phyloP scores from a whole-genome alignment of 2,888 invertebrate genomes.

The Keiferia lycopersicella region DNA sequence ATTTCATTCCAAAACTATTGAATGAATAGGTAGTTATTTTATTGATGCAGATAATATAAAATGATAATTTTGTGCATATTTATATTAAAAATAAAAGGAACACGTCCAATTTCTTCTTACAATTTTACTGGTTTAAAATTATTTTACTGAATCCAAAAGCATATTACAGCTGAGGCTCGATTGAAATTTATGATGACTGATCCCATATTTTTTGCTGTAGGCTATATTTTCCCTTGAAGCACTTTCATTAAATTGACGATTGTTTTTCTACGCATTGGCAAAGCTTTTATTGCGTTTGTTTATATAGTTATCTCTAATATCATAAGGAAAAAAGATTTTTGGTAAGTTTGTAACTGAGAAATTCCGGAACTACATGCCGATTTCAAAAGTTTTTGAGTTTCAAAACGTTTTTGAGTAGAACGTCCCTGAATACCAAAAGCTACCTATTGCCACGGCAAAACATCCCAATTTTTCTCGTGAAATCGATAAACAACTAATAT shows the following conservation, averaged over 20 bases:
- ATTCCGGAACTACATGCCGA: too few species aligned
- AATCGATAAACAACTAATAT: too few species aligned
- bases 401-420: too few species aligned
- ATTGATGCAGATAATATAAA: neutral
- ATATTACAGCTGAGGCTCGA: constrained; percentile 3
- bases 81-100: neutral
- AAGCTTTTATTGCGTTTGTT: neutral
- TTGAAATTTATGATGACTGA: neutral
- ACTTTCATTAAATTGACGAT: neutral
- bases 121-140: neutral
- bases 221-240: neutral
- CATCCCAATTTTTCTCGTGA: too few species aligned
- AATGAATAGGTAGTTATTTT: too few species aligned
- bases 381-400: too few species aligned
- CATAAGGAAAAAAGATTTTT: too few species aligned
- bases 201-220: neutral
- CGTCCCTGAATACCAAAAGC: too few species aligned
- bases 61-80: neutral
- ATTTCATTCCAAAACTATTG: too few species aligned
- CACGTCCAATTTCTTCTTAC: neutral
- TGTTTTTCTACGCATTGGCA: neutral
- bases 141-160: constrained; percentile 1
- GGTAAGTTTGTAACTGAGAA: too few species aligned
- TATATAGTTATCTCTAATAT: too few species aligned
- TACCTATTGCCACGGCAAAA: too few species aligned